Base-by-base conservation (phyloP, 2,797 vertebrate genomes). In the Gastrophryne carolinensis region DNA sequence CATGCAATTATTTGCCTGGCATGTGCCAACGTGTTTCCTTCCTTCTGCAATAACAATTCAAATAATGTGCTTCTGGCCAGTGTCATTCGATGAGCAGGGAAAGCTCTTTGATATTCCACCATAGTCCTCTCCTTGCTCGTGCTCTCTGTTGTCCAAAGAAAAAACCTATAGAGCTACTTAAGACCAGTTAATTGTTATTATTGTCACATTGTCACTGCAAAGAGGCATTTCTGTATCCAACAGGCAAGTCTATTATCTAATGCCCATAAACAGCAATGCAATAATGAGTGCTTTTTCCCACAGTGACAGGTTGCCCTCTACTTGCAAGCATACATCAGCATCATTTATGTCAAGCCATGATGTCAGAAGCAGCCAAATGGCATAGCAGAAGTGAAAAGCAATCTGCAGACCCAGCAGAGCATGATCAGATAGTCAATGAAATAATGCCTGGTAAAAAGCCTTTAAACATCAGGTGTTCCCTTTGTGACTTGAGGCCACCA, bases 91-190 rank as follows among this genome's bases (percentile, higher is more conserved):
- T 24, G 60, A 26, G 54, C 9, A 74, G 65, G 73, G 13, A 0
- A 82, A 73, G 52, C 19, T 85, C 82, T 85, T 44, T 84, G 79
- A 89, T 86, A 87, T 70, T 50, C 64, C 24, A 34, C 34, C 81
- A 80, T 63, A 79, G 47, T 6, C 56, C 12, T 26, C 79, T 73
- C 21, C n/a, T 72, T 70, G 57, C 76, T 30, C 64, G 6, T 15
- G 24, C 65, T 50, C 0, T 0, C 63, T 29, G 75, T 71, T 79
- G 17, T 79, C 83, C 79, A 79, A 80, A 78, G 7, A 34, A 15
- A 47, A 47, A n/a, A 44, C 21, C 52, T 53, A 34, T 52, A 79
- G 80, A 65, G 21, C 84, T n/a, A n/a, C n/a, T 37, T 39, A 58
- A 52, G 30, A 21, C 56, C 27, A n/a, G n/a, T n/a, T n/a, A n/a